phyloP scores from a whole-genome alignment of 2,888 invertebrate species.

The Cephus sareptanus region DNA sequence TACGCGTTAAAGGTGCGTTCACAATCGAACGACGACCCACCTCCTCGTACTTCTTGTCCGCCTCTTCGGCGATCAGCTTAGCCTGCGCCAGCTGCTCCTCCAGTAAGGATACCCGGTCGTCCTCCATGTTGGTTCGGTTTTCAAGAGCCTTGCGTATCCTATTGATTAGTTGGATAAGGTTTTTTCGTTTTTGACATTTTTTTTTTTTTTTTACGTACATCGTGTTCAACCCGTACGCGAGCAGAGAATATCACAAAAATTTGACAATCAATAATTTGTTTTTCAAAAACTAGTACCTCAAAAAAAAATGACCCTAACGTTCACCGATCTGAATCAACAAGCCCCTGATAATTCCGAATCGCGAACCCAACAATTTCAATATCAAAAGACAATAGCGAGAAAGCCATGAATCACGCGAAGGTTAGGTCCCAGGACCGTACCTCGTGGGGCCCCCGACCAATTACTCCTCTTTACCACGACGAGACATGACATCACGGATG shows the following conservation, averaged over 20 bases:
- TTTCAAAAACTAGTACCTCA: neutral
- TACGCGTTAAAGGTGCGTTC: neutral
- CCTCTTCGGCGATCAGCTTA: conserved; percentile 99
- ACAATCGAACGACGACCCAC: conserved; percentile 69
- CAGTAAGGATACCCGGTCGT: conserved; percentile 96
- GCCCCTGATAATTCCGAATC: neutral
- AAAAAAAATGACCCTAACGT: neutral
- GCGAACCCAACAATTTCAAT: neutral
- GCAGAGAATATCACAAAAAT: neutral
- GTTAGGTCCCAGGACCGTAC: neutral
- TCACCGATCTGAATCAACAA: neutral
- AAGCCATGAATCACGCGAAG: neutral
- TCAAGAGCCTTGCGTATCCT: conserved; percentile 99
- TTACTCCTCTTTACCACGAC: neutral
- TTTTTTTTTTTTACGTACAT: conserved; percentile 16
- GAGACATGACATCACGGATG: neutral
- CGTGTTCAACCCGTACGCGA: neutral
- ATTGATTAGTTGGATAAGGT: conserved; percentile 49
- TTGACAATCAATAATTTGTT: neutral
- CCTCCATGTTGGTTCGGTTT: conserved; percentile 99
- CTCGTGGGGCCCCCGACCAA: neutral
- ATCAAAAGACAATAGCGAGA: neutral
- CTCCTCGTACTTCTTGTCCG: conserved; percentile 99
- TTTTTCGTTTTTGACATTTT: conserved; percentile 37
- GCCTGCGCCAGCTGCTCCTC: conserved; percentile 98